phyloP scores from a whole-genome alignment of 2,797 vertebrate species.

The Mionectes olivaceus region DNA sequence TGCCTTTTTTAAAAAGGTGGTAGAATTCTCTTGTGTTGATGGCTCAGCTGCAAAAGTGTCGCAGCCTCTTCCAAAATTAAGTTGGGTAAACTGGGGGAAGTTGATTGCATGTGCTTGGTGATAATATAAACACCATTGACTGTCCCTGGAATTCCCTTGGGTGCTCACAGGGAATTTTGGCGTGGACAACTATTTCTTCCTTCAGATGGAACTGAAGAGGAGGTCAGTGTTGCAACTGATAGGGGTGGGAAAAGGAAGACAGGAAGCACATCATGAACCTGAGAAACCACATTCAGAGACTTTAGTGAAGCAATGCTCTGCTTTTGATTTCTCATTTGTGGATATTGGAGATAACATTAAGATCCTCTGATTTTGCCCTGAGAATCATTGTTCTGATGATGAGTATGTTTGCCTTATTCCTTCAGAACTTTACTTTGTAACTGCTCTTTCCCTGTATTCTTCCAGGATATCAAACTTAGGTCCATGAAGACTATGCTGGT shows the following conservation, averaged over 20 bases:
- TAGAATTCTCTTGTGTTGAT: not conserved
- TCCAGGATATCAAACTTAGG: conserved; percentile 33
- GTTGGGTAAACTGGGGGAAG: not conserved
- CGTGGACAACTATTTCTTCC: not conserved
- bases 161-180: not conserved
- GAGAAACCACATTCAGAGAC: not conserved
- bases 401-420: not conserved
- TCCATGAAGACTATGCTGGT: not conserved
- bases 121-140: not conserved
- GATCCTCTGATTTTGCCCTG: not conserved
- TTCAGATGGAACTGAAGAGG: not conserved
- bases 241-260: not conserved
- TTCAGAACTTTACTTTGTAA: not conserved
- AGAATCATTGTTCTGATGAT: not conserved
- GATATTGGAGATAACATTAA: not conserved
- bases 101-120: not conserved
- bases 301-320: not conserved
- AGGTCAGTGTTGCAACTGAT: not conserved
- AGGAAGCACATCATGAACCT: not conserved
- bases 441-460: not conserved
- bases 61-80: not conserved
- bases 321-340: not conserved
- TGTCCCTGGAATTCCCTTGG: not conserved
- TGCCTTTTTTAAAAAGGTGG: not conserved
- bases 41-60: not conserved